Evolutionary conservation across 2,888 invertebrate species (phyloP), one percentile per base, ranked within the genome.

Genomic region (Lamellibrachia satsuma): DNA sequence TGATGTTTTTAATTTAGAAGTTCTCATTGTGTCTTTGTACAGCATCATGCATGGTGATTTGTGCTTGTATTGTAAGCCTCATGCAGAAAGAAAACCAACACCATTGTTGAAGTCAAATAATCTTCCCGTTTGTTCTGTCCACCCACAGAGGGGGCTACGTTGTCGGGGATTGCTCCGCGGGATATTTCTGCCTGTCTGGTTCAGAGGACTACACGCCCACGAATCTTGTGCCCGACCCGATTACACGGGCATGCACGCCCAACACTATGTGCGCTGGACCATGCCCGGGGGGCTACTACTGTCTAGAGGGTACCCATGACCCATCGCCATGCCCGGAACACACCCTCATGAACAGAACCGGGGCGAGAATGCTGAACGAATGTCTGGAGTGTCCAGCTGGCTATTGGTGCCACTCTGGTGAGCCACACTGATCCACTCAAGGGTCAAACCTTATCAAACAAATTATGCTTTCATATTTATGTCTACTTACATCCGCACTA

Each of bases 231-330:
- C 95, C 95, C 7, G 92, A 92, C 57, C 93, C 94, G 15, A 94
- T 92, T 51, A 93, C 92, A 27, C 60, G 52, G 57, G 55, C 93
- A 1, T 94, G 93, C 91, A 92, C 60, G 8, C 93, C 93, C 52
- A 92, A 93, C 91, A 94, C 93, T 7, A 94, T 94, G 91, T 96
- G 96, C 94, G 96, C 96, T 8, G 96, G 96, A 27, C 94, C 93
- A 7, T 96, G 96, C 93, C 96, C 96, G 0, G 93, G 94, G 7
- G 96, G 96, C n/a, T 94, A 94, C 92, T 96, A 95, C 94, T 96
- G 96, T 93, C 95, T 91, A 51, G 91, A 52, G 91, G 91, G 92
- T n/a, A 90, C 92, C 52, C 91, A 92, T 4, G 92, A 55, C 9
- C 96, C 96, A 0, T 92, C 93, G 1, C 95, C 95, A 0, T 96